Percentiles rank a stretch among this genome's conserved stretches.
Evolutionary conservation across 2,888 invertebrate species (phyloP).

Genomic region (Melitaea athalia): DNA sequence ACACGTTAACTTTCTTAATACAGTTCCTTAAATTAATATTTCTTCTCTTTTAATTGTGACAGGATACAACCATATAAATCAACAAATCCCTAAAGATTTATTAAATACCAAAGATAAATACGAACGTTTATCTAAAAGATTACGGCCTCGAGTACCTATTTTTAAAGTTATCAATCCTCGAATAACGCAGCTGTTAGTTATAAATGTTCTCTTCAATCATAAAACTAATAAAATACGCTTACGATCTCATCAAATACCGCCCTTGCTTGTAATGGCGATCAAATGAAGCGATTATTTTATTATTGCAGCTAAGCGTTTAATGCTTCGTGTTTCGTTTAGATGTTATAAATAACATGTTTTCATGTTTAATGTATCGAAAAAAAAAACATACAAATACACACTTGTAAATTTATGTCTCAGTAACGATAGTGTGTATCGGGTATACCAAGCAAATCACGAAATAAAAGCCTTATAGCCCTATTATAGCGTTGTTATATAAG

Average conservation of each 20-base stretch:
- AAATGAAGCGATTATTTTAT: conserved; percentile 48
- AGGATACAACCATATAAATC: neutral
- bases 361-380: neutral
- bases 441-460: too few relatives aligned
- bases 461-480: too few relatives aligned
- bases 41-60: neutral
- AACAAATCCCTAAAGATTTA: neutral
- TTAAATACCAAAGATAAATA: neutral
- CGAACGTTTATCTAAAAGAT: neutral
- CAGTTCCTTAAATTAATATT: neutral
- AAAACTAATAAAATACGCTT: conserved; percentile 37
- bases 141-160: conserved; percentile 8
- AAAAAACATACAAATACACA: too few relatives aligned
- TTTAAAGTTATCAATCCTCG: conserved; percentile 33
- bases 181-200: conserved; percentile 37
- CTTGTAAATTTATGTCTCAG: too few relatives aligned
- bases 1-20: too few relatives aligned
- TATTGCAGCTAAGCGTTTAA: conserved; percentile 44
- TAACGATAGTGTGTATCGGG: too few relatives aligned
- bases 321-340: conserved; percentile 11
- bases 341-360: neutral
- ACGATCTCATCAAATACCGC: conserved; percentile 43
- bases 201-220: conserved; percentile 46
- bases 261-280: conserved; percentile 41
- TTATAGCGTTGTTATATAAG: too few relatives aligned